Percentiles rank a stretch among this genome's conserved stretches.
These are phyloP conservation scores for Circaetus cinerascens DNA, from an alignment of 2,113 vertebrate species.

Conservation along the genomic window DNA sequence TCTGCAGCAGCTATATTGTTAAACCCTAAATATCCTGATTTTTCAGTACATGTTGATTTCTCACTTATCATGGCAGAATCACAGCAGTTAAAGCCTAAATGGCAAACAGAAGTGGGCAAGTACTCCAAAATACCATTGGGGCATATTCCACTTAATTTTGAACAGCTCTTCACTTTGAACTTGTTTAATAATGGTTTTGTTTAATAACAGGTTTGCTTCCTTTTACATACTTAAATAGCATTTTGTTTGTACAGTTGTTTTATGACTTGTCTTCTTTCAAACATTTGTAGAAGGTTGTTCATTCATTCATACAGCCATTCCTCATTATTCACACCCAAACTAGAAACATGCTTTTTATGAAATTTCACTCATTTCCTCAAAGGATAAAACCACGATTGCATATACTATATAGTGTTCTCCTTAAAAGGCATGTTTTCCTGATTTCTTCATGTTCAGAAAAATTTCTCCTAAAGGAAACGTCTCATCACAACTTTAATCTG, in stretches of 20 bases:
- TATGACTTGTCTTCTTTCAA: background rate
- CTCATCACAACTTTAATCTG: background rate
- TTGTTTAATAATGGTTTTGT: background rate
- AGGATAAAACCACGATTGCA: background rate
- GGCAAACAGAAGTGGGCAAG: background rate
- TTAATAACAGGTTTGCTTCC: background rate
- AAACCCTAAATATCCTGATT: background rate
- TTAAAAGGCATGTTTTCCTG: background rate
- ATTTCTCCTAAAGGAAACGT: background rate
- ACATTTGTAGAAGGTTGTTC: background rate
- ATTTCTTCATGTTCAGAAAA: background rate
- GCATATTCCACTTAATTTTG: background rate
- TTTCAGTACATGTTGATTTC: background rate
- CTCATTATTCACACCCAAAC: background rate
- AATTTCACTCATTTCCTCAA: background rate
- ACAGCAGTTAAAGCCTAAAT: background rate
- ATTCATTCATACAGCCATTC: background rate
- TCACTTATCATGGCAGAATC: background rate
- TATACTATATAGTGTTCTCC: accelerated
- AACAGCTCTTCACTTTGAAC: background rate
- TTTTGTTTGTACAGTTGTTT: background rate
- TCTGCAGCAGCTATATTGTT: background rate
- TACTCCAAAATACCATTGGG: background rate
- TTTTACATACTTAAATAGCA: background rate
- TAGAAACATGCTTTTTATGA: background rate